Evolutionary conservation across 2,113 vertebrate genomes (phyloP), one percentile per base, ranked within the genome.

Genomic region (Nettapus auritus): DNA sequence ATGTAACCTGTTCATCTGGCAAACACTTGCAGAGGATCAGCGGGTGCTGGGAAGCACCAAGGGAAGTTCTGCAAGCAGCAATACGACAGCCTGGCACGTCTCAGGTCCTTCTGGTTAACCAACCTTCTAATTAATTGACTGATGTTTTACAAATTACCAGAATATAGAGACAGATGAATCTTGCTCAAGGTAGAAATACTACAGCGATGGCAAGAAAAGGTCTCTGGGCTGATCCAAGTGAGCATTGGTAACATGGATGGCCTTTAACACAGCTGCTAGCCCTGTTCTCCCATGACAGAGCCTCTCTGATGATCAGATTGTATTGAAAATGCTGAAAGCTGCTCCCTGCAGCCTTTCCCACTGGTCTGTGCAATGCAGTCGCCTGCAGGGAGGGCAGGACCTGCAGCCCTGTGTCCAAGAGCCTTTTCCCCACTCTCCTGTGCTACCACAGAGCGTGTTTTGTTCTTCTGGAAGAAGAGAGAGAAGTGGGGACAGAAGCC

Each of bases 221-320:
- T 8, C 56, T 4, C 26, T 67, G 33, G 64, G 46, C 52, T 52
- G 75, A 2, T 3, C 13, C 9, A 31, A 55, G 82, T 60, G 36
- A 63, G 82, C 67, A 13, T 0, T 25, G 64, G 25, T 13, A 7
- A 13, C 46, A 70, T 1, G 3, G 64, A 36, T 6, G 26, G 53
- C 20, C 12, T 4, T 13, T 33, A 13, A 50, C 52, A 28, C 33
- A 81, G 82, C 79, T 88, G 57, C 75, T 48, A 70, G 25, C 13
- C 0, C 0, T 38, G 33, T 12, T 40, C 38, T 55, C 52, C 25
- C 3, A 0, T 1, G 0, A 31, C 28, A 19, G 21, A 33, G n/a
- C 3, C 6, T 63, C 62, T 79, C 36, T 36, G 82, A 57, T 50
- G 62, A 74, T 40, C n/a, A 36, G 18, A 2, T 63, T 91, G 28